phyloP scores from a whole-genome alignment of 2,797 vertebrate genomes.

The Sebastes melanostomus region DNA sequence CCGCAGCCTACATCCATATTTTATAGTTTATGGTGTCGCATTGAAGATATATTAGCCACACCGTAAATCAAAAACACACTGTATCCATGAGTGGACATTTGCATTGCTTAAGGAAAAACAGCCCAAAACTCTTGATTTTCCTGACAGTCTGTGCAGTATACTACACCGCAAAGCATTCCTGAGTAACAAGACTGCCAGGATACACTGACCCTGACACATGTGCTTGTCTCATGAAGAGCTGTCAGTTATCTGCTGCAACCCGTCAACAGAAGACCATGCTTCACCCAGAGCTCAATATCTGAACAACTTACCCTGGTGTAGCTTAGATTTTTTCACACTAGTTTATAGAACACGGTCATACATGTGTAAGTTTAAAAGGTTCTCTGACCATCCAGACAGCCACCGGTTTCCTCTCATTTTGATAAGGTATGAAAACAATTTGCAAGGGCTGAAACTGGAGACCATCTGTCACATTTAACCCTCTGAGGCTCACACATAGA shows the following conservation, averaged over 20 bases:
- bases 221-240: background rate
- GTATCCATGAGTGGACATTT: background rate
- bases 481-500: too few species aligned
- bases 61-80: background rate
- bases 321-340: background rate
- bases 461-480: background rate
- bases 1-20: too few species aligned
- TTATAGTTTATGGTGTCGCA: too few species aligned
- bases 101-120: background rate
- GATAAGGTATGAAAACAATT: background rate
- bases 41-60: too few species aligned
- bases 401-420: background rate
- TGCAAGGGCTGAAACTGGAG: background rate
- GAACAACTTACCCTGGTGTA: background rate
- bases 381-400: background rate
- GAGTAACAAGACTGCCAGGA: background rate
- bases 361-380: background rate
- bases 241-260: background rate
- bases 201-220: background rate
- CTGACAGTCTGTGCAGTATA: background rate
- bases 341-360: background rate
- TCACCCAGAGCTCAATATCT: background rate
- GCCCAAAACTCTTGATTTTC: background rate
- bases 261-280: background rate
- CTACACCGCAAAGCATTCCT: slow-evolving; percentile 23